Base-by-base conservation (phyloP, 2,888 invertebrate genomes). In the Euclidia mi region DNA sequence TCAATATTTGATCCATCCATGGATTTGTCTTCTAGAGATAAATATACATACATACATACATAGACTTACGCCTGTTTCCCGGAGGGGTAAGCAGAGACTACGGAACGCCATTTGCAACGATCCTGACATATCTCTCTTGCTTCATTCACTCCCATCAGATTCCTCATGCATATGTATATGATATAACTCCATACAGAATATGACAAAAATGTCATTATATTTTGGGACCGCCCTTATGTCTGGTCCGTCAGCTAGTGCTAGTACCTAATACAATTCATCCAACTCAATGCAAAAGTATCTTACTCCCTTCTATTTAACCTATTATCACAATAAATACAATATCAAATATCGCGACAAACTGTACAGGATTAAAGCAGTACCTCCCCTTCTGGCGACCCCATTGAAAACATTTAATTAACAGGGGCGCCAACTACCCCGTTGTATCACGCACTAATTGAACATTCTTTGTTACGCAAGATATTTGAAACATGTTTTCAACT, bases 361-460 rank as follows among this genome's bases (percentile, higher is more conserved):
- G 62, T 57, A 57, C 65, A 57, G 57, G 65, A 60, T 65, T 66
- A 45, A 40, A 40, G 15, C 28, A 20, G 35, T 34, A 45, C 44
- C 51, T 9, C 25, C 15, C 40, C 6, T 40, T 35, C 17, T 40
- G n/a, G 1, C n/a, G 32, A 11, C 46, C 48, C 64, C 49, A 66
- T 74, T 66, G 65, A 65, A 74, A 68, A 70, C 70, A 70, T 71
- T 68, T 65, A 68, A 75, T 72, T 72, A 72, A 76, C 64, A 63
- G 64, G 55, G 58, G 58, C 37, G 44, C 7, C 4, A 28, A 53
- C 47, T 34, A 61, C 65, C 71, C 72, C 63, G 55, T 66, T 57
- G 63, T 65, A 65, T 49, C 20, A 65, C 65, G 61, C 65, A 53
- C 75, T 65, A 55, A 57, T 69, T 58, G 66, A 41, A 57, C 73